phyloP scores from a whole-genome alignment of 2,113 vertebrate genomes.

The Protobothrops mucrosquamatus region DNA sequence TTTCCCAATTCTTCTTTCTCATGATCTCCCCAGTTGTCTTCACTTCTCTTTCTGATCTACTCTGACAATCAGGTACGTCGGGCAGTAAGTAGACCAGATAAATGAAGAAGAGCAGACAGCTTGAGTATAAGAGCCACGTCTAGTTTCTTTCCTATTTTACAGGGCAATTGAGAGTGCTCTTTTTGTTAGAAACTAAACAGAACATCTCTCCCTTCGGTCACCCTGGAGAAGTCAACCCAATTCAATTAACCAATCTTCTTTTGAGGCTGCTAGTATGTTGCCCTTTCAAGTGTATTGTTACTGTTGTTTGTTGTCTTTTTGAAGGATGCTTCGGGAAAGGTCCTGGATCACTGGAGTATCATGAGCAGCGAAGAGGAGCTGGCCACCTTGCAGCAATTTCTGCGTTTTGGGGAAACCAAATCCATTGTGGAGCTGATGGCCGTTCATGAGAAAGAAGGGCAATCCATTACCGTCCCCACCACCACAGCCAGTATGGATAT shows the following conservation, averaged over 20 bases:
- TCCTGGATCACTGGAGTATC: conserved; percentile 95
- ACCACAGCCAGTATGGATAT: conserved; percentile 88
- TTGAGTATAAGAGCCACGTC: neutral
- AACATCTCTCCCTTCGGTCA: neutral
- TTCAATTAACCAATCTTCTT: neutral
- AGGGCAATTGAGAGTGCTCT: neutral
- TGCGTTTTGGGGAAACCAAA: conserved; percentile 97
- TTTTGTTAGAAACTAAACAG: neutral
- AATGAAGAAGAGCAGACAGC: neutral
- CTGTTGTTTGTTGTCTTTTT: neutral
- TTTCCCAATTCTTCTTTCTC: neutral
- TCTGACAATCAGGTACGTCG: neutral
- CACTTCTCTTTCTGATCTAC: neutral
- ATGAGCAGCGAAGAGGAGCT: conserved; percentile 97
- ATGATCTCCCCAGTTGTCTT: neutral
- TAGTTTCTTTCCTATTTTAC: neutral
- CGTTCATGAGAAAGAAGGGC: conserved; percentile 93
- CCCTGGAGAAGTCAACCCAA: neutral
- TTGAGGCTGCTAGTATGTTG: neutral
- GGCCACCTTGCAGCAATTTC: conserved; percentile 93
- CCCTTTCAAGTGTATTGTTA: neutral
- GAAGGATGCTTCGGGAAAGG: conserved; percentile 93
- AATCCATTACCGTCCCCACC: conserved; percentile 80
- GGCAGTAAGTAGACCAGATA: neutral
- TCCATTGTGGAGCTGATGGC: conserved; percentile 98